Base-by-base conservation (phyloP, 2,113 vertebrate genomes). In the Petrocephalus zakoni region DNA sequence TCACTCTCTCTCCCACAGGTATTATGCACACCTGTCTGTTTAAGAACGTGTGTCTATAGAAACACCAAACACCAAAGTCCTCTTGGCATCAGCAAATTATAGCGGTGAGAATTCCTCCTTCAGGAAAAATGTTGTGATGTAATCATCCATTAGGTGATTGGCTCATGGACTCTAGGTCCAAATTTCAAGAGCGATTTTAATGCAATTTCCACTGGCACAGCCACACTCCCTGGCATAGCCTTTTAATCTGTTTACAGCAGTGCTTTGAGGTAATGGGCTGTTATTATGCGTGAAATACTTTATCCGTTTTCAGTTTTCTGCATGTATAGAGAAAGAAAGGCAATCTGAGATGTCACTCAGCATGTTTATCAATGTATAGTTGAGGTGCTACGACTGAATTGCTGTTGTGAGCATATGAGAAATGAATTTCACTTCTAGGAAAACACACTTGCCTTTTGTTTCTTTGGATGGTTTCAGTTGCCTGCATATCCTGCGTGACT, bases 51-150 rank as follows among this genome's bases (percentile, higher is more conserved):
- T 87, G 25, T 78, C 87, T 53, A 75, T 87, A 64, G 64, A 19
- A 87, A 75, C 87, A 52, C 46, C 25, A 19, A 87, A 87, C 68
- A 87, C 72, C 72, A 34, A 78, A 78, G 72, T 78, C 34, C 72
- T 42, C 34, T 78, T 78, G 72, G 72, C 34, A 34, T 78, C 34
- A 78, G 72, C 34, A 78, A 78, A 78, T 78, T 78, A 87, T 87
- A 64, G 52, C 46, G 64, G 86, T 87, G 56, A 51, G 61, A 29
- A 68, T 47, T 72, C 15, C 42, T 49, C 34, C 34, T 75, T 19
- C 68, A 34, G 13, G 34, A 37, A 75, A 55, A 55, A 37, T 37
- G 34, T 42, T 15, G 17, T 75, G 15, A 75, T 75, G 68, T 75
- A 75, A 37, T 75, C 34, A 75, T 37, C 68, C 68, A 75, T 75